Base-by-base conservation (phyloP, 2,888 invertebrate species). In the Leptinotarsa tumamoca region DNA sequence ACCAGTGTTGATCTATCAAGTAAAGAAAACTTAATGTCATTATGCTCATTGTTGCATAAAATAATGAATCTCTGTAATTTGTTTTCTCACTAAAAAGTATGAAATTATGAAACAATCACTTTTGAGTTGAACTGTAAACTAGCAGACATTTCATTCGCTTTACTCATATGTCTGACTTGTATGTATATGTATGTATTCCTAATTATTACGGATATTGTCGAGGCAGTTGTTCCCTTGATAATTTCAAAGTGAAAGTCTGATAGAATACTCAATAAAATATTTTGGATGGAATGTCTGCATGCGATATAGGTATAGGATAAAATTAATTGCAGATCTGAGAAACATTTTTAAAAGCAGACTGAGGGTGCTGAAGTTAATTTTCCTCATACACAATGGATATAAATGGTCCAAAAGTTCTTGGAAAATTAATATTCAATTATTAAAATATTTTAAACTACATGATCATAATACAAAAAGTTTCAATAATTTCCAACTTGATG, bases 21-120 rank as follows among this genome's bases (percentile, higher is more conserved):
- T 74, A 67, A 73, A 73, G 52, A 68, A 72, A 52, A 78, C 73
- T 79, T 72, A 72, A 72, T 77, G 72, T 76, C 70, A 76, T 76
- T 80, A 82, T 80, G 82, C 82, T 82, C 82, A 80, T 80, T 77
- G 77, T 80, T 80, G 79, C 79, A 78, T 77, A 71, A 68, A 14
- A 73, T 72, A 63, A 52, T 50, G 27, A 73, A 52, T 33, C 14
- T 66, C 51, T 73, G 52, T 51, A 58, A 54, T 56, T 67, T 58
- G n/a, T 67, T 67, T 67, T 54, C 67, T 51, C 67, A 27, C 56
- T 69, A 14, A 50, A 56, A 63, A 68, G 54, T 58, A 50, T 58
- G 21, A 15, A 23, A 23, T 17, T 63, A 63, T 63, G 14, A 63
- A 63, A 63, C 63, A 63, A 63, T 63, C 63, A 63, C 63, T 63